These are phyloP conservation scores for Chironomus riparius DNA, from an alignment of 2,888 invertebrate species.

Conservation along the genomic window DNA sequence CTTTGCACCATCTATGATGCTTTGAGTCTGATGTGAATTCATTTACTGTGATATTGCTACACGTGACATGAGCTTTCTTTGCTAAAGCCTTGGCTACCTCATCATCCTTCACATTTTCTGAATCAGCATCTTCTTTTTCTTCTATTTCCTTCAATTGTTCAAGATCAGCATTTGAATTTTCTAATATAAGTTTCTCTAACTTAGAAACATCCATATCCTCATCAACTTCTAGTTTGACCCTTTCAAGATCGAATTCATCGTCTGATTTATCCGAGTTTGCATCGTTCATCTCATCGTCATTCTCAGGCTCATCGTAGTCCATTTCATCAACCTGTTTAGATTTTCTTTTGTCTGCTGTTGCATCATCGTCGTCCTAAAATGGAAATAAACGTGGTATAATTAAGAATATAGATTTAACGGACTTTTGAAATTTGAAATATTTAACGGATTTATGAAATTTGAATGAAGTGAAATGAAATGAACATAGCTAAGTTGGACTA, in stretches of 20 bases:
- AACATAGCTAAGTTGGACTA: no score
- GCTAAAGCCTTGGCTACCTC: slow-evolving; percentile 36
- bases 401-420: background rate
- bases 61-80: slow-evolving; percentile 23
- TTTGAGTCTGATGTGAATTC: slow-evolving; percentile 68
- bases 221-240: slow-evolving; percentile 31
- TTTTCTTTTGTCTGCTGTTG: slow-evolving; percentile 45
- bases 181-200: slow-evolving; percentile 30
- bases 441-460: no score
- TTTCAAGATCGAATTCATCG: slow-evolving; percentile 31
- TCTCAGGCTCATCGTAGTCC: slow-evolving; percentile 59
- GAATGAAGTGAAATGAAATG: no score
- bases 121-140: slow-evolving; percentile 30
- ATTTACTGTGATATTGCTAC: slow-evolving; percentile 37
- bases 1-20: slow-evolving; percentile 73
- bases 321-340: slow-evolving; percentile 51
- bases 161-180: slow-evolving; percentile 31
- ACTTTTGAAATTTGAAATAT: no score
- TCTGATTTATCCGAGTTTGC: slow-evolving; percentile 33
- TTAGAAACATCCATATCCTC: slow-evolving; percentile 29
- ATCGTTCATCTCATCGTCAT: slow-evolving; percentile 47
- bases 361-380: slow-evolving; percentile 38
- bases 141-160: slow-evolving; percentile 28
- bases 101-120: slow-evolving; percentile 40
- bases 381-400: background rate